Conservation (phyloP, 2,888 invertebrate genomes). For the Schizaphis graminum region DNA sequence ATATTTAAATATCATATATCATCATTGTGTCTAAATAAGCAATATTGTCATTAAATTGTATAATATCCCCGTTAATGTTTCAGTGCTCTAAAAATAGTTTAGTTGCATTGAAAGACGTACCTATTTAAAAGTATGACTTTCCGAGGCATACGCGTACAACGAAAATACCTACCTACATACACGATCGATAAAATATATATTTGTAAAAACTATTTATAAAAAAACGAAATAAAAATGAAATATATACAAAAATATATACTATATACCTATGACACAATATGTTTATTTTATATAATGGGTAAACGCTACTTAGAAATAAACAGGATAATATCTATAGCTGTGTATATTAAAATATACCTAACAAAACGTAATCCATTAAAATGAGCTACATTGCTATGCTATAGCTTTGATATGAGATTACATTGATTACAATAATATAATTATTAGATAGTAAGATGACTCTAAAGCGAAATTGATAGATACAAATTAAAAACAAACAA, state of each 20-base stretch:
- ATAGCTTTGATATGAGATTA: background rate
- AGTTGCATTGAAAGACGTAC: background rate
- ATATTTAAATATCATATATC: background rate
- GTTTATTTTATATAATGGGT: background rate
- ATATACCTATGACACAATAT: background rate
- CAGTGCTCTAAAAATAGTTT: background rate
- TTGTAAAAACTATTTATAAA: background rate
- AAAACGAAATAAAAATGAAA: background rate
- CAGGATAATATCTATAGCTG: background rate
- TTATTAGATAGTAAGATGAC: background rate
- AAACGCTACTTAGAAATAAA: background rate
- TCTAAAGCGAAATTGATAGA: background rate
- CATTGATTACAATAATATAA: background rate
- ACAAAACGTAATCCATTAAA: too few species aligned
- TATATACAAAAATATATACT: background rate
- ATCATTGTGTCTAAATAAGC: background rate
- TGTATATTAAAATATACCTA: too few species aligned
- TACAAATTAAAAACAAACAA: background rate
- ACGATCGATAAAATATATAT: background rate
- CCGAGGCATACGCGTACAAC: background rate
- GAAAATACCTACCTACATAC: background rate
- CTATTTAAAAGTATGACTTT: background rate
- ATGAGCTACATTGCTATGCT: background rate
- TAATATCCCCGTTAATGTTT: background rate
- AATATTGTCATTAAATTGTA: background rate